Conservation (phyloP, 2,113 vertebrate genomes). For the Boulengeromyrus knoepffleri region DNA sequence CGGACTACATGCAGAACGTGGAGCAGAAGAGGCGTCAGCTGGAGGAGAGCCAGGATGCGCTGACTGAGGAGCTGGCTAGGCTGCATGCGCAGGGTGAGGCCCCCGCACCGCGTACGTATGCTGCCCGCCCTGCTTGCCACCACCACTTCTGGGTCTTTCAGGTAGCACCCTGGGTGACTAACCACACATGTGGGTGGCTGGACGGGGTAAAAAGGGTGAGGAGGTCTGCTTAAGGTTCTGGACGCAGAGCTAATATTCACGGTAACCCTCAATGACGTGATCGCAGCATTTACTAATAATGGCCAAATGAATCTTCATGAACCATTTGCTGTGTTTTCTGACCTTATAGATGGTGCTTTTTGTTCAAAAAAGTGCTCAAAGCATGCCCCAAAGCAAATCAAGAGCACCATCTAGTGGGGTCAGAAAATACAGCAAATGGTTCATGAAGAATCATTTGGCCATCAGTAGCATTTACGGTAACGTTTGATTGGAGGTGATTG, state of each 20-base stretch:
- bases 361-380: not conserved
- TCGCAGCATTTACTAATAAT: not conserved
- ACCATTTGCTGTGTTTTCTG: not conserved
- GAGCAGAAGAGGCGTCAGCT: slow-evolving; percentile 79
- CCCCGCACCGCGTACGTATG: not conserved
- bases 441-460: not conserved
- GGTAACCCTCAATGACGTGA: not conserved
- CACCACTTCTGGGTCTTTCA: not conserved
- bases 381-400: not conserved
- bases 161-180: not conserved
- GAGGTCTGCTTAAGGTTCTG: not conserved
- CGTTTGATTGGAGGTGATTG: not conserved
- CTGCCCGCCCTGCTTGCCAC: not conserved
- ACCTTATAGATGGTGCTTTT: not conserved
- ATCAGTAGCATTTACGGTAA: not conserved
- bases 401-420: not conserved
- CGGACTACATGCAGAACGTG: slow-evolving; percentile 83
- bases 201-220: not conserved
- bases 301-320: not conserved
- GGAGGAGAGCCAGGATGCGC: slow-evolving; percentile 75
- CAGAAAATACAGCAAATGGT: not conserved
- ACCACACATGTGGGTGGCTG: not conserved
- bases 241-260: not conserved
- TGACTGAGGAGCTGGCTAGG: slow-evolving; percentile 77
- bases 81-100: slow-evolving; percentile 72